A percentile compares a stretch with the other conserved stretches of the same genome.
phyloP scores from a whole-genome alignment of 2,888 invertebrate species.

The Calameuta idolon region DNA sequence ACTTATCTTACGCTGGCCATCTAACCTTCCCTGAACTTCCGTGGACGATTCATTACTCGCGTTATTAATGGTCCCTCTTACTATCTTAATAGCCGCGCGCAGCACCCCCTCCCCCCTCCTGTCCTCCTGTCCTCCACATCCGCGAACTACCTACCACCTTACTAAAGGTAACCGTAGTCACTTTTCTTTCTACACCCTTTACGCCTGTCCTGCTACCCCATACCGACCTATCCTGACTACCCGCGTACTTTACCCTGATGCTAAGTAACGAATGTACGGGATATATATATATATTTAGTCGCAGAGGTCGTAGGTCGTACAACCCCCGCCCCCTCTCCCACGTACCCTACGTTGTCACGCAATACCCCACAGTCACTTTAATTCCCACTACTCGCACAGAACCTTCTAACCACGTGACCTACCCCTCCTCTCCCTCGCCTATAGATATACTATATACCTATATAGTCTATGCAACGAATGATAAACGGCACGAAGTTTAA shows the following conservation, averaged over 20 bases:
- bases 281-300: background rate
- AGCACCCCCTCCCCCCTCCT: background rate
- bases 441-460: background rate
- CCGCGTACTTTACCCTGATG: background rate
- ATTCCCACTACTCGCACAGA: background rate
- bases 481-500: conserved; percentile 1
- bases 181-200: background rate
- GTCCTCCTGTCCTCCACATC: background rate
- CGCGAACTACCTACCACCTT: background rate
- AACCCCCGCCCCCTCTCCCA: background rate
- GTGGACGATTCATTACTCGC: conserved; percentile 38
- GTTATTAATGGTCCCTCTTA: conserved; percentile 36
- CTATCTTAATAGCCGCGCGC: conserved; percentile 32
- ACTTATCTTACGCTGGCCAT: conserved; percentile 19
- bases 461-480: background rate
- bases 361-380: background rate
- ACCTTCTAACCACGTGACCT: background rate
- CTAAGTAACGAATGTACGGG: background rate
- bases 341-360: background rate
- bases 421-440: background rate
- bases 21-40: conserved; percentile 32
- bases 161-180: background rate
- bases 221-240: background rate
- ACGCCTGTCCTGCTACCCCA: background rate
- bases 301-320: background rate